Conservation (phyloP, 2,113 vertebrate species). For the Actenoides hombroni region DNA sequence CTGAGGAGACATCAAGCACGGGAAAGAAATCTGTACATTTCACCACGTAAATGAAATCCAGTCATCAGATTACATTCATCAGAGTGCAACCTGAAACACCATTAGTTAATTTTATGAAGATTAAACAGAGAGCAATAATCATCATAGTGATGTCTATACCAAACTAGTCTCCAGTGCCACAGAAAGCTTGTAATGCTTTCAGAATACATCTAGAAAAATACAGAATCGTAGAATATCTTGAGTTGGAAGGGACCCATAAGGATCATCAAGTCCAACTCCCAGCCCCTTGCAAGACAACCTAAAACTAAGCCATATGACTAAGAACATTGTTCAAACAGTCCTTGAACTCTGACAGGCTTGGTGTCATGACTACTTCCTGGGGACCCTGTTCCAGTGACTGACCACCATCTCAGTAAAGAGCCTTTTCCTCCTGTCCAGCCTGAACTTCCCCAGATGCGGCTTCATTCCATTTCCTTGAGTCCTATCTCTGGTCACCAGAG, state of each 20-base stretch:
- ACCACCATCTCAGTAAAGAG: too few species aligned
- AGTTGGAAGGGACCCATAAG: background rate
- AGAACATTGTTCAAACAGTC: fast-evolving
- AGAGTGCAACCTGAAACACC: background rate
- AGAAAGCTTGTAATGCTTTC: background rate
- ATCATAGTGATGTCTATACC: background rate
- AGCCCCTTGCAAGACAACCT: background rate
- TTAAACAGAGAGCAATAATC: background rate
- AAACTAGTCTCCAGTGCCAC: background rate
- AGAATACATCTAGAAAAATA: background rate
- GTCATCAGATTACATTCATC: background rate
- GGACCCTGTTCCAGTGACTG: too few species aligned
- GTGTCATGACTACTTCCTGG: too few species aligned
- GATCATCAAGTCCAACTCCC: background rate
- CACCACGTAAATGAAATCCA: background rate
- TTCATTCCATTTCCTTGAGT: background rate
- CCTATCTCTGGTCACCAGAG: background rate
- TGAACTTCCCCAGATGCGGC: background rate
- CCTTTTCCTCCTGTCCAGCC: too few species aligned
- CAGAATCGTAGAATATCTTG: background rate
- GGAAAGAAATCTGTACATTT: background rate
- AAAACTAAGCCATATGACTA: background rate
- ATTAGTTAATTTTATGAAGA: background rate
- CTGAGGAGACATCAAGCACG: background rate
- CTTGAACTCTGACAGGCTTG: background rate